Conservation (phyloP, 2,888 invertebrate species). For the Phasia obesa region DNA sequence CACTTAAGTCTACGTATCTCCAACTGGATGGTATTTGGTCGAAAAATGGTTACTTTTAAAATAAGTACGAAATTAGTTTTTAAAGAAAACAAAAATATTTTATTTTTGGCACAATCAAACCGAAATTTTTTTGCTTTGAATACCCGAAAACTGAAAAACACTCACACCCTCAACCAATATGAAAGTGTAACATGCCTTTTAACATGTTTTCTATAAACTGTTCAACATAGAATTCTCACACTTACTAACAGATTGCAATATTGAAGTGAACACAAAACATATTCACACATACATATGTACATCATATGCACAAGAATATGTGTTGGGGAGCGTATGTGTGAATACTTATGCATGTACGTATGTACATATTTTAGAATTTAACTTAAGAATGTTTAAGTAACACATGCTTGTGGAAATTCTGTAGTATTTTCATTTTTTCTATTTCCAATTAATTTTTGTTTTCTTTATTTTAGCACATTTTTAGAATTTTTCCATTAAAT, state of each 20-base stretch:
- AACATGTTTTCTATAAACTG: constrained; percentile 46
- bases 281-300: neutral
- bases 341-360: neutral
- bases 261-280: neutral
- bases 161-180: constrained; percentile 16
- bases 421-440: neutral
- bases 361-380: neutral
- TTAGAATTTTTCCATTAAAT: constrained; percentile 6
- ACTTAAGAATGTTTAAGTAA: constrained; percentile 19
- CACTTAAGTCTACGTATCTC: too few relatives aligned
- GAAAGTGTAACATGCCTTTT: constrained; percentile 55
- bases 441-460: neutral
- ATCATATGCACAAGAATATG: too few relatives aligned
- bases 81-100: too few relatives aligned
- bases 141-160: neutral
- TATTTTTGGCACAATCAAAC: too few relatives aligned
- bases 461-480: neutral
- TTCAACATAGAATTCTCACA: constrained; percentile 44
- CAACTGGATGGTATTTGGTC: too few relatives aligned
- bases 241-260: constrained; percentile 34
- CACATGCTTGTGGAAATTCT: constrained; percentile 49
- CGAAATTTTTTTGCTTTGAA: too few relatives aligned
- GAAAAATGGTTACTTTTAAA: too few relatives aligned
- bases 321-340: too few relatives aligned
- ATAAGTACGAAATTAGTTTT: too few relatives aligned